These are phyloP conservation scores for Peromyscus eremicus DNA, from an alignment of 2,797 vertebrate genomes.

Conservation along the genomic window DNA sequence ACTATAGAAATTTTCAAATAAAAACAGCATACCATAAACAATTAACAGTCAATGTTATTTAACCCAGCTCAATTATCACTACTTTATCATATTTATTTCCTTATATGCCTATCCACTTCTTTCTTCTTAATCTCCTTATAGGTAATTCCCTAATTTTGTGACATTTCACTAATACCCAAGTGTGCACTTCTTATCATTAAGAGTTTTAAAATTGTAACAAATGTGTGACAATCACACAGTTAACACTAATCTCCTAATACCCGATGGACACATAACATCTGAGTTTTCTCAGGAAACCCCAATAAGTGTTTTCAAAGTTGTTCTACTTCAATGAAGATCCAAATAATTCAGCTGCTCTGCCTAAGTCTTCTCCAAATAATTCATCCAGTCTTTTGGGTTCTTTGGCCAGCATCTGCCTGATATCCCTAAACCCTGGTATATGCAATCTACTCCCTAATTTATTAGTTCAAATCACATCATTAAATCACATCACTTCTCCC, in stretches of 20 bases:
- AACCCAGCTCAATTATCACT: not conserved
- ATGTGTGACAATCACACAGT: not conserved
- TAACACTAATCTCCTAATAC: not conserved
- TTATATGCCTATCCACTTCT: not conserved
- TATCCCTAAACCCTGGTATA: not conserved
- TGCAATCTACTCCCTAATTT: not conserved
- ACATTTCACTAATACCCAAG: not conserved
- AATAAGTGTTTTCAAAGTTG: not conserved
- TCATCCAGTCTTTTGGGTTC: not conserved
- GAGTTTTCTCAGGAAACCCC: not conserved
- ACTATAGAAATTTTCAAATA: slow-evolving; percentile 15
- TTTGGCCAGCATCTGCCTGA: not conserved
- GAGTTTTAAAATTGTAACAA: slow-evolving; percentile 35
- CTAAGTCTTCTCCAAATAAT: not conserved
- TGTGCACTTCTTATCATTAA: not conserved
- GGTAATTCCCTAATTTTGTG: not conserved
- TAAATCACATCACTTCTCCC: not conserved
- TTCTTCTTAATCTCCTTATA: not conserved
- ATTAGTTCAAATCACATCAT: not conserved
- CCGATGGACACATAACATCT: not conserved
- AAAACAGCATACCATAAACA: slow-evolving; percentile 11
- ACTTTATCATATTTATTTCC: slow-evolving; percentile 46
- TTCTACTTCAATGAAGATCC: not conserved
- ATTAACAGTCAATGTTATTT: not conserved
- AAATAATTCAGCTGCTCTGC: not conserved